These are phyloP conservation scores for Nemoura dubitans DNA, from an alignment of 2,888 invertebrate species.

Conservation along the genomic window DNA sequence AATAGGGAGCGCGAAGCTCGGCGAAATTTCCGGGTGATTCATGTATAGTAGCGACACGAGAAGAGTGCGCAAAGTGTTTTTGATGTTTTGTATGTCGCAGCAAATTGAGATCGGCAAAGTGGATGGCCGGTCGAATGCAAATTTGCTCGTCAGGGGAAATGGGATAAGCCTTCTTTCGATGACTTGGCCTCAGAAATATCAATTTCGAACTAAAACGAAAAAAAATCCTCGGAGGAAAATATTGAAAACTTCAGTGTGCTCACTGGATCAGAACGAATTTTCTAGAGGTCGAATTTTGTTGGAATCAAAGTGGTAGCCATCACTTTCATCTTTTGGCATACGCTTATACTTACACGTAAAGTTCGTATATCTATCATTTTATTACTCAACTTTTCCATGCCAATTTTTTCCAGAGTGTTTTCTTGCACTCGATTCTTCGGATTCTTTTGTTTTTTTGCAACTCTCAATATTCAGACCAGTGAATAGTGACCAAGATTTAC, in stretches of 20 bases:
- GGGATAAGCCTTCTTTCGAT: conserved; percentile 16
- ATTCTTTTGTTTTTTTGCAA: conserved; percentile 16
- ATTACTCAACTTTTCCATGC: background rate
- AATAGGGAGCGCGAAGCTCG: background rate
- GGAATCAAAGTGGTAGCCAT: conserved; percentile 12
- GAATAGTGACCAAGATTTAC: conserved; percentile 24
- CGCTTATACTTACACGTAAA: background rate
- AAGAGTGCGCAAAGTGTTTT: conserved; percentile 9
- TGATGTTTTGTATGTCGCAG: background rate
- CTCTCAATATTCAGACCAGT: conserved; percentile 21
- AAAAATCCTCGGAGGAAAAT: background rate
- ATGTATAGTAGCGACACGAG: background rate
- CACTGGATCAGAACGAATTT: background rate
- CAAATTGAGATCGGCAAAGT: conserved; percentile 31
- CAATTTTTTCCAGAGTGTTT: conserved; percentile 15
- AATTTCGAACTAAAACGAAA: conserved; percentile 27
- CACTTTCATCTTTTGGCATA: conserved; percentile 14
- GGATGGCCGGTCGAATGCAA: conserved; percentile 3
- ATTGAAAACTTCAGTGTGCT: conserved; percentile 7
- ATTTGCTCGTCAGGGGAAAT: conserved; percentile 20
- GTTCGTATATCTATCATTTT: background rate
- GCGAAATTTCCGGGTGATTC: background rate
- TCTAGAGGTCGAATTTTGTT: background rate
- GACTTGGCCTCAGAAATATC: conserved; percentile 26
- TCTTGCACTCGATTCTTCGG: background rate